Percentiles rank a stretch among this genome's conserved stretches.
These are phyloP conservation scores for Luehdorfia chinensis DNA, from an alignment of 1,140 invertebrate species.

Conservation along the genomic window DNA sequence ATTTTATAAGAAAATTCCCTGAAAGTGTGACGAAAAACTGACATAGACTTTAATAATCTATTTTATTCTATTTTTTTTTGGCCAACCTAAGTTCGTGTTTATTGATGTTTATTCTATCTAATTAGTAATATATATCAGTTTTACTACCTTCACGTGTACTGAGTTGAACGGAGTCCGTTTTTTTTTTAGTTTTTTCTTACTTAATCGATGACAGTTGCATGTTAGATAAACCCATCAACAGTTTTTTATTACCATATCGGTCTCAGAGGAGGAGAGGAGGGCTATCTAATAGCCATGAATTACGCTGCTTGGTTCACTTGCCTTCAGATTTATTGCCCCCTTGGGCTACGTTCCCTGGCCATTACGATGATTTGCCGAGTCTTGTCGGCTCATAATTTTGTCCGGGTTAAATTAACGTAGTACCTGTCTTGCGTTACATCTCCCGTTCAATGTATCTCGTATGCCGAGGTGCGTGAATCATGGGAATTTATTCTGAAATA, in stretches of 20 bases:
- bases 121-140: too few species aligned
- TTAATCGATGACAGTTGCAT: too few species aligned
- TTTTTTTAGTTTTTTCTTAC: too few species aligned
- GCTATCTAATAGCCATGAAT: background rate
- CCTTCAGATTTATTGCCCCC: constrained; percentile 1
- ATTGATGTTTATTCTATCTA: too few species aligned
- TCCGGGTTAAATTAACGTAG: constrained; percentile 1
- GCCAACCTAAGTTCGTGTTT: too few species aligned
- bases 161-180: too few species aligned
- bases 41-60: too few species aligned
- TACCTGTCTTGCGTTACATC: background rate
- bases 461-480: background rate
- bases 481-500: too few species aligned
- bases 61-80: too few species aligned
- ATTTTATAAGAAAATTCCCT: too few species aligned
- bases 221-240: background rate
- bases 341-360: background rate
- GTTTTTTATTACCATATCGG: background rate
- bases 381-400: constrained; percentile 12
- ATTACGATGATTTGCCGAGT: constrained; percentile 13
- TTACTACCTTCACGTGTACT: too few species aligned
- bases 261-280: background rate
- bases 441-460: background rate
- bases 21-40: too few species aligned
- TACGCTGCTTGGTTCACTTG: constrained; percentile 3